Evolutionary conservation across 1,140 invertebrate genomes (phyloP), one percentile per base, ranked within the genome.

Genomic region (Telenomus remus): DNA sequence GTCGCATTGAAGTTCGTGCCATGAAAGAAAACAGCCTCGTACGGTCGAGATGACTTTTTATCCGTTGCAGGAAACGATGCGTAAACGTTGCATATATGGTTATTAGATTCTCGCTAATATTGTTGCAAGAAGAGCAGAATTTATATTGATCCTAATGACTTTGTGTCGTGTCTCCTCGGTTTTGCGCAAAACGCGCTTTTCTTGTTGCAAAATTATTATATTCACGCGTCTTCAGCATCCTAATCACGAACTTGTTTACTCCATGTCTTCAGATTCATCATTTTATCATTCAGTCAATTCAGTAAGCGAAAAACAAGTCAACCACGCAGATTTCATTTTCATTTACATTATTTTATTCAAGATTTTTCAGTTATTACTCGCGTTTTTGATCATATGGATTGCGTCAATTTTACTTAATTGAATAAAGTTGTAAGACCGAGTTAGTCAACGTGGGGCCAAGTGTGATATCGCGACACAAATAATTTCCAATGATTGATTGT

Each of bases 1-100:
- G 61, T 75, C 57, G 63, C 66, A 72, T 76, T 75, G 63, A 69
- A 79, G 63, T 74, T 78, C 76, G 71, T 71, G 76, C 76, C 51
- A 42, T 57, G 70, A 74, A 72, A 73, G 71, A 69, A 69, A 77
- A 72, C 69, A 77, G 60, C 42, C 19, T 50, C 57, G 66, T 50
- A 70, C 35, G 44, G 44, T 39, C 57, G 49, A n/a, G 63, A 60
- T 65, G 49, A 46, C 66, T 76, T 76, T 76, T 76, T 76, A 59
- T 19, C 9, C 55, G 37, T 70, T 76, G 49, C 74, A 70, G 74
- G 74, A 76, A 76, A 66, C 74, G 60, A 76, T 68, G 64, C 44
- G 51, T 37, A 49, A 61, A 19, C 73, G 37, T 66, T 65, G 66
- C 66, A 42, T 70, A 76, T 70, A 71, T 71, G 66, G 73, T 71